phyloP scores from a whole-genome alignment of 2,888 invertebrate genomes.

The Catocala fraxini region DNA sequence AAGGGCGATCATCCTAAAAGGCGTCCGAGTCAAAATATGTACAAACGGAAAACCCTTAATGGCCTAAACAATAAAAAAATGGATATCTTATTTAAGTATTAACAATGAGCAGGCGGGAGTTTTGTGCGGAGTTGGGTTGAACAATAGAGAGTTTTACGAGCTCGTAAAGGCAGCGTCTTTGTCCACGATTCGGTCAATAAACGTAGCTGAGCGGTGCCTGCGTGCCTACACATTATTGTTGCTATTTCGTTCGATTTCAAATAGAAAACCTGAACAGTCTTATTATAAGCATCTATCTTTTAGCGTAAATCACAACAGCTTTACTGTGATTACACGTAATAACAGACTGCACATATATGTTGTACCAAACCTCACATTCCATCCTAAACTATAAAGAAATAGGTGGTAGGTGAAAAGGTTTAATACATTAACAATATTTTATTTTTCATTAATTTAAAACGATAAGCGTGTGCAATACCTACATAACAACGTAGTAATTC shows the following conservation, averaged over 20 bases:
- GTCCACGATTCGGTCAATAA: constrained; percentile 78
- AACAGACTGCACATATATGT: too few species aligned
- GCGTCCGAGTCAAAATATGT: constrained; percentile 83
- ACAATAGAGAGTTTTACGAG: constrained; percentile 82
- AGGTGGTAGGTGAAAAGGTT: too few species aligned
- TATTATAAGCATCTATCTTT: too few species aligned
- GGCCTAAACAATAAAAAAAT: constrained; percentile 81
- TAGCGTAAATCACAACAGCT: too few species aligned
- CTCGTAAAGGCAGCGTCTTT: constrained; percentile 80
- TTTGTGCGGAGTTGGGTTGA: constrained; percentile 71
- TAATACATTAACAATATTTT: too few species aligned
- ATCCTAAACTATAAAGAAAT: too few species aligned
- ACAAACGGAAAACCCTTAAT: constrained; percentile 78
- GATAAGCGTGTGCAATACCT: too few species aligned
- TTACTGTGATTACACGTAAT: too few species aligned
- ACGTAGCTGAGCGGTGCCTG: constrained; percentile 62
- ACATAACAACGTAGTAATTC: too few species aligned
- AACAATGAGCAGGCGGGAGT: constrained; percentile 79
- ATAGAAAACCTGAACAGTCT: constrained; percentile 40
- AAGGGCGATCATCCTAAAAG: constrained; percentile 66
- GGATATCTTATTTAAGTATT: constrained; percentile 85
- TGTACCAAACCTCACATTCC: too few species aligned
- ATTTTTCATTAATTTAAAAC: too few species aligned
- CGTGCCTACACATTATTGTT: constrained; percentile 33
- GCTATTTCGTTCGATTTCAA: constrained; percentile 46